These are phyloP conservation scores for Stomatorhinus walkeri DNA, from an alignment of 2,797 vertebrate genomes.

Conservation along the genomic window DNA sequence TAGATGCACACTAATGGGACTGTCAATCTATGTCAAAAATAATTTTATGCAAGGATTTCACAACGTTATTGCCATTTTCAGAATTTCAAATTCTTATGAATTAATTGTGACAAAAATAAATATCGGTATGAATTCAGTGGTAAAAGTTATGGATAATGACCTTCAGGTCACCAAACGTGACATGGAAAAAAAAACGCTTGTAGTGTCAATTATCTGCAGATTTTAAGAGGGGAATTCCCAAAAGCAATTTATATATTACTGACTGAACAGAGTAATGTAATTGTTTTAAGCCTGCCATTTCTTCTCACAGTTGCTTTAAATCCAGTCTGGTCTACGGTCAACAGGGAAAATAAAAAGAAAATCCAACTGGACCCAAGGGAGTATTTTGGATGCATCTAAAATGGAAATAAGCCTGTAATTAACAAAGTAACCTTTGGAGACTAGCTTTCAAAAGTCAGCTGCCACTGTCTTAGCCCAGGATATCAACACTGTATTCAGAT, in stretches of 20 bases:
- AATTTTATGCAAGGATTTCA: background rate
- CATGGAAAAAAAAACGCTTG: background rate
- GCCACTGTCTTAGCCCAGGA: background rate
- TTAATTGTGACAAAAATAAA: background rate
- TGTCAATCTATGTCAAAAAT: background rate
- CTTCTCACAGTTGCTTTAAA: background rate
- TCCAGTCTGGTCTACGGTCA: background rate
- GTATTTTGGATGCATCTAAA: slow-evolving; percentile 3
- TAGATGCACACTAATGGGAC: background rate
- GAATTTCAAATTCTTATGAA: background rate
- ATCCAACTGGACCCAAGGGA: background rate
- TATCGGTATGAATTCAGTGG: background rate
- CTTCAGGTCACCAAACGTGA: background rate
- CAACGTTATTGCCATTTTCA: background rate
- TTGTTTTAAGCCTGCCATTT: background rate
- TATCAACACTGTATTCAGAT: background rate
- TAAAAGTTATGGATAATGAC: background rate
- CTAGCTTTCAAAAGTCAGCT: background rate
- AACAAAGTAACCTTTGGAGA: background rate
- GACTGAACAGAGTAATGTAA: background rate
- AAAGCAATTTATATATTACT: background rate
- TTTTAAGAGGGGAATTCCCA: background rate
- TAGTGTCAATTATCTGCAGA: background rate
- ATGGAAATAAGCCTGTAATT: slow-evolving; percentile 13
- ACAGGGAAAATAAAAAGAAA: background rate